Base-by-base conservation (phyloP, 2,797 vertebrate genomes). In the Cynopterus sphinx region DNA sequence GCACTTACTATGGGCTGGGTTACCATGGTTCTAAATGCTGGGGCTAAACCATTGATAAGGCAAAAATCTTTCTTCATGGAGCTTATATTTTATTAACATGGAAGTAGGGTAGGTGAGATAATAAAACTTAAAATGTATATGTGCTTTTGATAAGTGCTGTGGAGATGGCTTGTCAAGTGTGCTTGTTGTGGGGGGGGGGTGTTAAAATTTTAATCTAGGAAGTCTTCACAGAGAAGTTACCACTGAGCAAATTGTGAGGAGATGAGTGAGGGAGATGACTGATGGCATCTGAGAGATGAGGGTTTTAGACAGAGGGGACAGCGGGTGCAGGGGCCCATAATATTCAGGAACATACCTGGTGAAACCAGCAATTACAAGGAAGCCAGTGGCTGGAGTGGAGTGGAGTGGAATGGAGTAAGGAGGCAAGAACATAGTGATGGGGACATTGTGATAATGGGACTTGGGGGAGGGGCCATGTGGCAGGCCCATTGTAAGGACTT, bases 21-120 rank as follows among this genome's bases (percentile, higher is more conserved):
- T 84, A 63, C 63, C 75, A 0, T 92, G 73, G 46, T 87, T 95
- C 57, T 74, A 19, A 94, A 57, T 81, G 68, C 87, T 82, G 43
- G 28, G 36, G 12, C 57, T 78, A 51, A 87, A 33, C 57, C 33
- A 55, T 10, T 91, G 36, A 90, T 73, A 77, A 89, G n/a, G 87
- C 17, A 89, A 55, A 82, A 88, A n/a, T 49, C 31, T 17, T 46
- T 85, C 68, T 93, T 93, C 22, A 3, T 78, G 31, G 63, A 87
- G 3, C 73, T 94, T 81, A 36, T 59, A 59, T 90, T 87, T 95
- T 73, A 82, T 93, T 55, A 82, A 75, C 33, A 71, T 68, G 41
- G 16, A 87, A 28, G 28, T 55, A 22, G 63, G n/a, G 39, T n/a
- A 67, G 83, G 28, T 61, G 70, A 83, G 59, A 59, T 43, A 70